These are phyloP conservation scores for Oxyura jamaicensis DNA, from an alignment of 2,113 vertebrate genomes.

Conservation along the genomic window DNA sequence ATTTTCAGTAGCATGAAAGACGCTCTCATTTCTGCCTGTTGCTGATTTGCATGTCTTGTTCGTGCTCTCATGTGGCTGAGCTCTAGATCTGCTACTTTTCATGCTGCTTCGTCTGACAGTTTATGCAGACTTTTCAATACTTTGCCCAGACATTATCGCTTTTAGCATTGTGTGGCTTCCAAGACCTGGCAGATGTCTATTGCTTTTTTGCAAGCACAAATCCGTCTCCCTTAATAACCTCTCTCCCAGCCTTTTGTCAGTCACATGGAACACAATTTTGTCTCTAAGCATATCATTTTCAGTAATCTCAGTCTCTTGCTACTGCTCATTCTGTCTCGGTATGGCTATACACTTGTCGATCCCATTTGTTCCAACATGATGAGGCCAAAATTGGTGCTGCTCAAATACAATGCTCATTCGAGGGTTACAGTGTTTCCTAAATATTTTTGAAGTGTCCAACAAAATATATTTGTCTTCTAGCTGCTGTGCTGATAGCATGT, in stretches of 20 bases:
- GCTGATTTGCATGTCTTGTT: neutral
- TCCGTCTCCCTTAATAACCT: slow-evolving; percentile 23
- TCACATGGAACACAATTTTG: slow-evolving; percentile 28
- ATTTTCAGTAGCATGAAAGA: neutral
- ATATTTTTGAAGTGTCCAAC: neutral
- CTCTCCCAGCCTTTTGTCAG: slow-evolving; percentile 19
- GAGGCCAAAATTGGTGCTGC: neutral
- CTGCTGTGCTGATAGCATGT: neutral
- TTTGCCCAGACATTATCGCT: neutral
- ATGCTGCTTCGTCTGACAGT: neutral
- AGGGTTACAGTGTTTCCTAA: neutral
- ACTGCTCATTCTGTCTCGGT: neutral
- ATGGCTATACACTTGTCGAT: neutral
- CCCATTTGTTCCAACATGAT: slow-evolving; percentile 21
- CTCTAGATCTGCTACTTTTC: neutral
- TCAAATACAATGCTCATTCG: neutral
- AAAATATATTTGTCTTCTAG: neutral
- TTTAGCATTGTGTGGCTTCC: neutral
- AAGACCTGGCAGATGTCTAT: slow-evolving; percentile 5
- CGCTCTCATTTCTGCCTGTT: neutral
- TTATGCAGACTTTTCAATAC: neutral
- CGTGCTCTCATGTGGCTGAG: neutral
- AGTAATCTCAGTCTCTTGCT: slow-evolving; percentile 22
- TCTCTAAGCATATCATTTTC: slow-evolving; percentile 36
- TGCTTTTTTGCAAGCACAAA: slow-evolving; percentile 10